Conservation (phyloP, 2,113 vertebrate species). For the Eupsittula cactorum region DNA sequence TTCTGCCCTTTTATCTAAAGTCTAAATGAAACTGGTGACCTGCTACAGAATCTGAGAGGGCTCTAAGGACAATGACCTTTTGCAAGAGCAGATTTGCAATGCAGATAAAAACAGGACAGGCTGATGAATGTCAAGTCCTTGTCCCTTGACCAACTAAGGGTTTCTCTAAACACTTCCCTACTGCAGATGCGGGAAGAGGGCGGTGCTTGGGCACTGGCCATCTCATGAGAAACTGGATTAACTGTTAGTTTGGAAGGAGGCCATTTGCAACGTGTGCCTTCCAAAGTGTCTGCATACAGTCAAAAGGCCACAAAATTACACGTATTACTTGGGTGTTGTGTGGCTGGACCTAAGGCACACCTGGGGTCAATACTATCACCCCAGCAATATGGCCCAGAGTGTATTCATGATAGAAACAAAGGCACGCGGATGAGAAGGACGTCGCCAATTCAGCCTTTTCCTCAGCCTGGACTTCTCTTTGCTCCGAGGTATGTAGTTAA, state of each 20-base stretch:
- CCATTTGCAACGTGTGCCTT: not conserved
- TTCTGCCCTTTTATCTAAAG: not conserved
- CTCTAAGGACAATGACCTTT: not conserved
- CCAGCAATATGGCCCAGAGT: not conserved
- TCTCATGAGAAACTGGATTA: not conserved
- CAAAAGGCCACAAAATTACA: not conserved
- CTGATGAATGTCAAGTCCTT: not conserved
- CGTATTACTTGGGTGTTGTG: not conserved
- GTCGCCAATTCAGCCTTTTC: not conserved
- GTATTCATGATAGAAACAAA: not conserved
- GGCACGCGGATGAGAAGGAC: not conserved
- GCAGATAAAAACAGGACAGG: not conserved
- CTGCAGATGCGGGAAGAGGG: not conserved
- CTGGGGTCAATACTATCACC: not conserved
- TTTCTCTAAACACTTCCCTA: not conserved
- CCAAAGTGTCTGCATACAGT: not conserved
- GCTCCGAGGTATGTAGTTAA: conserved; percentile 13
- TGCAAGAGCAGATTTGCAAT: not conserved
- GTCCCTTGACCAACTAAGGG: not conserved
- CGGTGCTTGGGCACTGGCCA: not conserved
- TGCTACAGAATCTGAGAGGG: not conserved
- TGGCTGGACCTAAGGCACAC: conserved; percentile 37
- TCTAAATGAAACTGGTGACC: not conserved
- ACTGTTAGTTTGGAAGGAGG: not conserved
- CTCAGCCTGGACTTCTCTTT: not conserved